Base-by-base conservation (phyloP, 2,797 vertebrate species). In the Pelodytes ibericus region DNA sequence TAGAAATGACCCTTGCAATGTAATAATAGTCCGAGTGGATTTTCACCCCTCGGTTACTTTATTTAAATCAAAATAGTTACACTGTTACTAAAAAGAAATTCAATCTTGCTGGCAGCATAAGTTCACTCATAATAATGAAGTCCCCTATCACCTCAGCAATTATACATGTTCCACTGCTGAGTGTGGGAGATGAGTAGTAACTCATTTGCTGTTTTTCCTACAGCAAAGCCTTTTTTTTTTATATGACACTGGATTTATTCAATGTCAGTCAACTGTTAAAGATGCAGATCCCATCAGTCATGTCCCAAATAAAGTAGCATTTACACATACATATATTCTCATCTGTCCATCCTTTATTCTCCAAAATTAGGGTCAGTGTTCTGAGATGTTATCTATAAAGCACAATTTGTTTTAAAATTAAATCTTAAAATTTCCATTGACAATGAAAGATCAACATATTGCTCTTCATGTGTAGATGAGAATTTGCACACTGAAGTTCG, bases 211-310 rank as follows among this genome's bases (percentile, higher is more conserved):
- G 86, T 78, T 83, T 84, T 77, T 83, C 57, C 83, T 79, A 79
- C 67, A 87, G 81, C 84, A 87, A 88, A 89, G 88, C 88, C 85
- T 81, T 83, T 87, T 89, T n/a, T n/a, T 83, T 72, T 87, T 85
- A 82, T 89, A 89, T 87, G 88, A 88, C 82, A 84, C 80, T 81
- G 83, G 82, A 81, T 84, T 75, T 83, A 81, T 88, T 82, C 84
- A 83, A 83, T 84, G 86, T 88, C 89, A 86, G 83, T 87, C 87
- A 86, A 85, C 81, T 87, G 72, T 89, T 89, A 90, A 69, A 62
- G 57, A 26, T 67, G 59, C 57, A 65, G 29, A 36, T 31, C 3
- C 16, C 25, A 60, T 68, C 39, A 22, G 47, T 22, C 49, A 22
- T 24, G 44, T 53, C 5, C 4, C 49, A 13, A 25, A 39, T 39